phyloP scores from a whole-genome alignment of 30 jellyfish, hydroid and myxozoan genomes.

The Sanderia malayensis region DNA sequence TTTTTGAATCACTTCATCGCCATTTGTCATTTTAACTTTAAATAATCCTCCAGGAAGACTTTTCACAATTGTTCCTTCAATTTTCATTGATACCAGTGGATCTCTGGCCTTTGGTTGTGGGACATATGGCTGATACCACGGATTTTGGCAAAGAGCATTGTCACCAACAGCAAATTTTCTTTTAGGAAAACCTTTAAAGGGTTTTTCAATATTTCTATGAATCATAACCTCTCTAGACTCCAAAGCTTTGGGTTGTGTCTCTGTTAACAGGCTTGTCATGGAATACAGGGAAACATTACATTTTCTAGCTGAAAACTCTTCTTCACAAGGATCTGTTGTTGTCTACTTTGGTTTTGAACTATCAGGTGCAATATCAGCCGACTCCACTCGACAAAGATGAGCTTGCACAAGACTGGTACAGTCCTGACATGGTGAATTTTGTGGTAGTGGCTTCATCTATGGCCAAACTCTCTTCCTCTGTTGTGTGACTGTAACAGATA shows the following conservation, averaged over 20 bases:
- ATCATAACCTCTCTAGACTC: not conserved
- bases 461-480: too few relatives aligned
- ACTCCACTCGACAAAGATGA: not conserved
- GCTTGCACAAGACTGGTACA: not conserved
- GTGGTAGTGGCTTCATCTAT: too few relatives aligned
- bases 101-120: not conserved
- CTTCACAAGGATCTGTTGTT: too few relatives aligned
- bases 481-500: too few relatives aligned
- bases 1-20: not conserved
- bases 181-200: not conserved
- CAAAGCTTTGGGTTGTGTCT: not conserved
- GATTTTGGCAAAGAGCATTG: conserved; percentile 12
- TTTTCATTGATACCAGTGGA: not conserved
- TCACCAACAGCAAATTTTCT: conserved; percentile 21
- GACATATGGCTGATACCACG: not conserved
- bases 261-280: not conserved
- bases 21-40: not conserved
- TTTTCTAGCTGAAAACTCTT: not conserved
- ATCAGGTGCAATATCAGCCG: not conserved
- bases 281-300: not conserved
- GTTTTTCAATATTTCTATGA: not conserved
- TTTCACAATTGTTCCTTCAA: not conserved
- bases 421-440: not conserved
- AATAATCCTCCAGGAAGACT: not conserved
- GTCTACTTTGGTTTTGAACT: too few relatives aligned